Percentiles rank a stretch among this genome's conserved stretches.
Conservation (phyloP, 2,797 vertebrate genomes). For the Manis pentadactyla region DNA sequence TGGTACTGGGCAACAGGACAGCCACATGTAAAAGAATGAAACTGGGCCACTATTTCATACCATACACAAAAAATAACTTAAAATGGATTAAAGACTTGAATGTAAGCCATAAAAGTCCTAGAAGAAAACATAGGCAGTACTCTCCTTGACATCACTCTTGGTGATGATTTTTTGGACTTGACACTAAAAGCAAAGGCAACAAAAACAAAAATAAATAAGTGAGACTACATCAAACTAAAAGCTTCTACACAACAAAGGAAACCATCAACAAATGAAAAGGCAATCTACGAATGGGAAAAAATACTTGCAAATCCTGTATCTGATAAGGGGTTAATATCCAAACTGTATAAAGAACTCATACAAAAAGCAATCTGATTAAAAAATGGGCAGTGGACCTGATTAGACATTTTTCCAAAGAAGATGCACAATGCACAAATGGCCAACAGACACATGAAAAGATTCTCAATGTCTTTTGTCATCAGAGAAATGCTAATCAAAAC, state of each 20-base stretch:
- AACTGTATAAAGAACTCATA: neutral
- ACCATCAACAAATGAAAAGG: neutral
- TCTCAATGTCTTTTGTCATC: neutral
- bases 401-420: neutral
- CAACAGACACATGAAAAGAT: neutral
- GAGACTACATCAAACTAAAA: neutral
- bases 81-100: neutral
- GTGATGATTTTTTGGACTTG: neutral
- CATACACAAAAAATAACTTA: neutral
- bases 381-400: neutral
- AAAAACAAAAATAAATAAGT: neutral
- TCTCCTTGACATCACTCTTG: neutral
- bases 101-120: neutral
- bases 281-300: neutral
- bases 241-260: neutral
- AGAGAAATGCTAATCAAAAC: neutral
- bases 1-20: neutral
- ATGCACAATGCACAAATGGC: neutral
- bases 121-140: neutral
- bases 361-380: neutral
- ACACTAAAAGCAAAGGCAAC: neutral
- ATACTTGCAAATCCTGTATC: neutral
- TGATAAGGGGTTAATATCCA: neutral
- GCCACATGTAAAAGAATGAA: neutral
- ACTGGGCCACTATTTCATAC: neutral